phyloP scores from a whole-genome alignment of 2,888 invertebrate species.

The Hemaris fuciformis region DNA sequence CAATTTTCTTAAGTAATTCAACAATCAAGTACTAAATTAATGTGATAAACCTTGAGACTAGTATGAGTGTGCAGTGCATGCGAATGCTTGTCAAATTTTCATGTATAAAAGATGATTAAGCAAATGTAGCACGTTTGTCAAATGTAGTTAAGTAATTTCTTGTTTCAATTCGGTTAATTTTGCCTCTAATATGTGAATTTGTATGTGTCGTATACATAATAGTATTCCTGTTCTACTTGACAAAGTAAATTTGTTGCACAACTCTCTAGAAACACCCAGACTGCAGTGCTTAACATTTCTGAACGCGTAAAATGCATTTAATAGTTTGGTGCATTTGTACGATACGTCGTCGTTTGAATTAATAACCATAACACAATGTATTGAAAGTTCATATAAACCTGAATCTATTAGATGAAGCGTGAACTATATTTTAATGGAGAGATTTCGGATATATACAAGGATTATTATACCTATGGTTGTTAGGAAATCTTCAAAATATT shows the following conservation, averaged over 20 bases:
- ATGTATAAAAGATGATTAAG: background rate
- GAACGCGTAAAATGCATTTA: background rate
- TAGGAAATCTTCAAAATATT: too few relatives aligned
- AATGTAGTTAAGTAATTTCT: background rate
- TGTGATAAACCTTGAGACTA: slow-evolving; percentile 27
- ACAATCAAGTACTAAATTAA: slow-evolving; percentile 35
- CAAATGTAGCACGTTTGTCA: background rate
- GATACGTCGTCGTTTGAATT: background rate
- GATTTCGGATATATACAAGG: too few relatives aligned
- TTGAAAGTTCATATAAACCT: too few relatives aligned
- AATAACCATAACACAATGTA: too few relatives aligned
- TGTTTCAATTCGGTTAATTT: background rate
- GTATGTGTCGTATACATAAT: background rate
- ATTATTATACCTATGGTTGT: too few relatives aligned
- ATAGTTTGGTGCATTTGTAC: background rate
- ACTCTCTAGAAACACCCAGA: background rate
- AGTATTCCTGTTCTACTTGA: background rate
- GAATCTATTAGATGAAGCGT: too few relatives aligned
- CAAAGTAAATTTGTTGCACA: background rate
- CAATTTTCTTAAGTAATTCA: slow-evolving; percentile 50
- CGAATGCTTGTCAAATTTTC: slow-evolving; percentile 7
- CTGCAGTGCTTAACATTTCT: background rate
- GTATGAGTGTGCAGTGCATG: background rate
- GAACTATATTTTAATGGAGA: too few relatives aligned
- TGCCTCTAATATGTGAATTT: background rate